These are phyloP conservation scores for Furnarius figulus DNA, from an alignment of 2,113 vertebrate species.

Conservation along the genomic window DNA sequence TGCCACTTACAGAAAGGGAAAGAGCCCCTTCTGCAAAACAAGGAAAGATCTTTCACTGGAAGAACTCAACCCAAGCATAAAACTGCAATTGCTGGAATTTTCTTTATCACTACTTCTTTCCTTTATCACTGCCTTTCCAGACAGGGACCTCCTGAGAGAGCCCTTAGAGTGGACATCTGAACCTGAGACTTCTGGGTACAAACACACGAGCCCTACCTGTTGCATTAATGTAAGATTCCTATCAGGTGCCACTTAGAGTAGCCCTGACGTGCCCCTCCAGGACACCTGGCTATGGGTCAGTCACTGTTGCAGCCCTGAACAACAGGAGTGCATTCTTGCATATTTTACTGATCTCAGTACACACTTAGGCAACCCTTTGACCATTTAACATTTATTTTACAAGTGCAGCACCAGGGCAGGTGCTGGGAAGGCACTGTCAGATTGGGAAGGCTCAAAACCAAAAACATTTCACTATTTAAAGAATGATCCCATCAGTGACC, in stretches of 20 bases:
- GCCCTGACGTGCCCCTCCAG: rapidly evolving
- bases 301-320: background rate
- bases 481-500: background rate
- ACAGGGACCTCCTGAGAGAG: background rate
- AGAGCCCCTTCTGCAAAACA: background rate
- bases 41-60: background rate
- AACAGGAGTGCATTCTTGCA: background rate
- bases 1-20: background rate
- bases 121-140: background rate
- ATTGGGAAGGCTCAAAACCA: background rate
- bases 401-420: background rate
- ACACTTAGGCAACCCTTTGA: background rate
- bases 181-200: background rate
- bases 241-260: background rate
- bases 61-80: background rate
- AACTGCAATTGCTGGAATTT: background rate
- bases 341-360: background rate
- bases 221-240: background rate
- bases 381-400: background rate
- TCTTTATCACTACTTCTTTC: background rate
- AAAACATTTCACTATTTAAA: background rate
- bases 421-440: background rate
- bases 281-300: background rate
- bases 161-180: background rate
- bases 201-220: background rate